Base-by-base conservation (phyloP, 2,888 invertebrate genomes). In the Agriopis marginaria region DNA sequence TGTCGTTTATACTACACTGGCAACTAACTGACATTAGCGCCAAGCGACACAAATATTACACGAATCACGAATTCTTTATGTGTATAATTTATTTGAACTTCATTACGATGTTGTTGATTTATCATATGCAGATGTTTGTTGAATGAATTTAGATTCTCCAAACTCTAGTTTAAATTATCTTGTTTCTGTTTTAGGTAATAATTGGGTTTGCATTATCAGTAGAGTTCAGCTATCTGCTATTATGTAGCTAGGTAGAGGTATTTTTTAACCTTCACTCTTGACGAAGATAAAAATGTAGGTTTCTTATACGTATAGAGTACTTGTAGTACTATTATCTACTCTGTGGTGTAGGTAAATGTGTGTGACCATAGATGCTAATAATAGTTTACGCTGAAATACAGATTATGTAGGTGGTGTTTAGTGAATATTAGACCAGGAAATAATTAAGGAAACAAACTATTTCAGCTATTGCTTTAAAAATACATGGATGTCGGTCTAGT, bases 31-130 rank as follows among this genome's bases (percentile, higher is more conserved):
- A 73, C 77, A 75, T 89, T 89, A 87, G 84, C 84, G 79, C 75
- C 44, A 53, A 63, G 82, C 67, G 90, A 91, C 91, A 89, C 87
- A 89, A 87, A 89, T 82, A 88, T 70, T 70, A 67, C 66, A 66
- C 66, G 50, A 71, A 73, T 72, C 86, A 83, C 84, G 84, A 86
- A 82, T 79, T 85, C 12, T 77, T 72, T 81, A 77, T 85, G 75
- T 82, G 80, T 81, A 76, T 74, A 81, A 77, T 65, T 74, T 79
- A 79, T 81, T 79, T 75, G 66, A 68, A 78, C 73, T 72, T 71
- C 54, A 73, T 75, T 72, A 78, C 71, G 23, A 76, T 77, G 72
- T 79, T 75, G 67, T 73, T 44, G 66, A n/a, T n/a, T n/a, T 70
- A 60, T 74, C 58, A 60, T 66, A 67, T 44, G 62, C 44, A 44